phyloP scores from a whole-genome alignment of 2,888 invertebrate genomes.

The Oscheius sp. region DNA sequence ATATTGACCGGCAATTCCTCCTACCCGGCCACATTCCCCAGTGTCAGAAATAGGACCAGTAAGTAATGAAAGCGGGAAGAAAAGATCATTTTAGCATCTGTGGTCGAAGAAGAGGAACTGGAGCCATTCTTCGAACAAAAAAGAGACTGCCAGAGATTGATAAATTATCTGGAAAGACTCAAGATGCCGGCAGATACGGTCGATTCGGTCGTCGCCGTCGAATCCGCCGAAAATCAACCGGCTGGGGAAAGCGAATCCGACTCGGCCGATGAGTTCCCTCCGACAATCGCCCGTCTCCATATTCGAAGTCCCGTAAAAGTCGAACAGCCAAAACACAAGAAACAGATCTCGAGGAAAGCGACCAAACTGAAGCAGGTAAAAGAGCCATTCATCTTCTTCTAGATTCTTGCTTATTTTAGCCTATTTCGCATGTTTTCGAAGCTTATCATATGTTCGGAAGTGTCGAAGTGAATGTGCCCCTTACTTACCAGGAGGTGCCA shows the following conservation, averaged over 20 bases:
- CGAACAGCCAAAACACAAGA: slow-evolving; percentile 36
- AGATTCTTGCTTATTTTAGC: slow-evolving; percentile 42
- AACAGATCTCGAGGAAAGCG: slow-evolving; percentile 25
- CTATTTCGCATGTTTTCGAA: slow-evolving; percentile 62
- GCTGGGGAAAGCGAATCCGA: slow-evolving; percentile 26
- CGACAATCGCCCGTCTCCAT: slow-evolving; percentile 36
- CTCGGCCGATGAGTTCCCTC: slow-evolving; percentile 44
- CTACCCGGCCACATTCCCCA: slow-evolving; percentile 28
- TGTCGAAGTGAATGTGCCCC: slow-evolving; percentile 57
- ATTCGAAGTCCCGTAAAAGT: not conserved
- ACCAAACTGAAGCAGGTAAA: slow-evolving; percentile 31
- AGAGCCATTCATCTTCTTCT: not conserved
- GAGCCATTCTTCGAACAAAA: slow-evolving; percentile 68
- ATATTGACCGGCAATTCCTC: not conserved
- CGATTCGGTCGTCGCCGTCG: not conserved
- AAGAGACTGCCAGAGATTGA: slow-evolving; percentile 56
- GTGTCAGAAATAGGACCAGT: slow-evolving; percentile 5
- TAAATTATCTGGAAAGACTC: slow-evolving; percentile 56
- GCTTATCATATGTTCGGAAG: slow-evolving; percentile 58
- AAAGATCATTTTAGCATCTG: not conserved
- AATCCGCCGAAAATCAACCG: not conserved
- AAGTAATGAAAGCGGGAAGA: not conserved
- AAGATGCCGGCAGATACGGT: slow-evolving; percentile 1
- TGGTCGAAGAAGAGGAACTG: slow-evolving; percentile 55
- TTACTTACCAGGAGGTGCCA: slow-evolving; percentile 51